Percentiles rank a stretch among this genome's conserved stretches.
Conservation (phyloP, 2,113 vertebrate species). For the Colistium nudipinnis region DNA sequence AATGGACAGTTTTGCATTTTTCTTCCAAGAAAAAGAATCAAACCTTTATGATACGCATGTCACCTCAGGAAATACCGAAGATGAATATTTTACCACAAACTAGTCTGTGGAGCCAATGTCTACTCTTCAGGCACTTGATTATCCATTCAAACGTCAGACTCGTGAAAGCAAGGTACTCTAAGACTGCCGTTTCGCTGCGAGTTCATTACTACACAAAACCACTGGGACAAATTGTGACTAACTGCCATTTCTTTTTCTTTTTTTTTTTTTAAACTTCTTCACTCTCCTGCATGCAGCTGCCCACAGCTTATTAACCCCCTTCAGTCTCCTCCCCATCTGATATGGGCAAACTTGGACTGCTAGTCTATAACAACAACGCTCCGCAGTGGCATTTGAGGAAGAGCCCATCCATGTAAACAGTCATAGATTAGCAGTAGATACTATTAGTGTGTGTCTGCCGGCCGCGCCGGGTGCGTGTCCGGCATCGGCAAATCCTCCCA, state of each 20-base stretch:
- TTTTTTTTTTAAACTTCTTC: no score
- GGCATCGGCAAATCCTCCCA: conserved; percentile 77
- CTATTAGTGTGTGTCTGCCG: conserved; percentile 73
- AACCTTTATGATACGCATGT: no score
- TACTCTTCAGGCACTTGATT: neutral
- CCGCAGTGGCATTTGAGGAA: conserved; percentile 77
- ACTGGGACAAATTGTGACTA: conserved; percentile 36
- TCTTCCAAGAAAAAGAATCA: neutral
- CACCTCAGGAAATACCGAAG: no score
- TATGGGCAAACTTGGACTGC: conserved; percentile 66
- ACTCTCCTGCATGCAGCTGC: conserved; percentile 30
- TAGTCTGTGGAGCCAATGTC: no score
- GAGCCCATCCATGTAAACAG: conserved; percentile 76
- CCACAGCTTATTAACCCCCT: conserved; percentile 66
- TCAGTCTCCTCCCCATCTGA: conserved; percentile 76
- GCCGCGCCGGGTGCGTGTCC: conserved; percentile 69
- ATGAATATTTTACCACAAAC: no score
- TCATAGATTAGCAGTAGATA: conserved; percentile 80
- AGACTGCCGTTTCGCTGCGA: conserved; percentile 22
- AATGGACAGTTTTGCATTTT: neutral
- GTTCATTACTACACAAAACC: conserved; percentile 25
- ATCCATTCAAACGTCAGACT: conserved; percentile 7
- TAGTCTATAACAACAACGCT: conserved; percentile 72
- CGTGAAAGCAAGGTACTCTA: conserved; percentile 6
- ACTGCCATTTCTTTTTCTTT: conserved; percentile 45